A percentile compares a stretch with the other conserved stretches of the same genome.
phyloP scores from a whole-genome alignment of 2,113 vertebrate species.

The Melanostigma gelatinosum region DNA sequence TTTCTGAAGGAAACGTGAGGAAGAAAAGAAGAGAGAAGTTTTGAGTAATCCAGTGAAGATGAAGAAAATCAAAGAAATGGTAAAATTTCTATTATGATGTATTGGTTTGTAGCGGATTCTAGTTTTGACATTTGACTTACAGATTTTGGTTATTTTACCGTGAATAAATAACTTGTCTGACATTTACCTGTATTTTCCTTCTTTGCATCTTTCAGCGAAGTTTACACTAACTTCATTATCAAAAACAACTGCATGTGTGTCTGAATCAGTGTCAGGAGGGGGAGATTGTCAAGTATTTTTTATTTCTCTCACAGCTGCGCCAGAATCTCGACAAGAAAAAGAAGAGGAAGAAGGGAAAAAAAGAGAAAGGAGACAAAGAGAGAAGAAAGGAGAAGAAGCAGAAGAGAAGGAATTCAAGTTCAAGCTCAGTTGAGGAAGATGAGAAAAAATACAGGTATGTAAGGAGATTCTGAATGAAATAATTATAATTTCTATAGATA shows the following conservation, averaged over 20 bases:
- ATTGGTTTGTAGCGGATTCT: not conserved
- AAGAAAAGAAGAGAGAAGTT: slow-evolving; percentile 95
- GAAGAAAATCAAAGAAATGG: slow-evolving; percentile 97
- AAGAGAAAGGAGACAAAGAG: slow-evolving; percentile 83
- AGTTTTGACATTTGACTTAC: not conserved
- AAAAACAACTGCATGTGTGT: not conserved
- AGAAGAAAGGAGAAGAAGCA: slow-evolving; percentile 88
- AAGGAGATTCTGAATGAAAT: not conserved
- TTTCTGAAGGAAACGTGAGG: slow-evolving; percentile 89
- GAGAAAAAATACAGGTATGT: slow-evolving; percentile 70
- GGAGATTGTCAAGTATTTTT: not conserved
- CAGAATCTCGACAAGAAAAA: slow-evolving; percentile 91
- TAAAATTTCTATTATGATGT: slow-evolving; percentile 64
- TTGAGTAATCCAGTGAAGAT: slow-evolving; percentile 97
- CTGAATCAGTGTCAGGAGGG: not conserved
- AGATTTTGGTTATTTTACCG: not conserved
- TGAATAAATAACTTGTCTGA: not conserved
- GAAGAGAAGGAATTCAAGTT: slow-evolving; percentile 79
- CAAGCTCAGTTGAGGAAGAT: slow-evolving; percentile 83
- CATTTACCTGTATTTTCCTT: not conserved
- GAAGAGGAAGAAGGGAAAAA: slow-evolving; percentile 86
- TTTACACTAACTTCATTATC: not conserved
- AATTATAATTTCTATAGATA: not conserved
- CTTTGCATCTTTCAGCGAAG: not conserved
- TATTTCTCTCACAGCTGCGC: slow-evolving; percentile 84